Evolutionary conservation across 1,140 invertebrate genomes (phyloP).

Genomic region (Euura saliciscinereae): DNA sequence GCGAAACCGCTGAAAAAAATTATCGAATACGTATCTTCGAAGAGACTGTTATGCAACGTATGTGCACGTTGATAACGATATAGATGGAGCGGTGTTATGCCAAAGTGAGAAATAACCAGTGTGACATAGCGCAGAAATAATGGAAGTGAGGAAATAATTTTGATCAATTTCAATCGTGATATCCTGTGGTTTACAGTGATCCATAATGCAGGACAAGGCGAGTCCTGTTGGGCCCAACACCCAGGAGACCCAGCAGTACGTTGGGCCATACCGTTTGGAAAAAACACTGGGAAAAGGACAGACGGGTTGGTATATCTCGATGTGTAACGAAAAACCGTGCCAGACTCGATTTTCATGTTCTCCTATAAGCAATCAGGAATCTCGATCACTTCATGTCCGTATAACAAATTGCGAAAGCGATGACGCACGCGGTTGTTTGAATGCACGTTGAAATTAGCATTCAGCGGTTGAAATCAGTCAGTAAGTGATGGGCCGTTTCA

Average conservation of each 20-base stretch:
- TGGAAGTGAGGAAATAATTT: slow-evolving; percentile 2
- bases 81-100: no score
- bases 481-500: background rate
- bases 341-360: no score
- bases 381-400: no score
- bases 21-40: background rate
- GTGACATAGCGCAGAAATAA: background rate
- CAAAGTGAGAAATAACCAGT: no score
- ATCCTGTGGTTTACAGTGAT: background rate
- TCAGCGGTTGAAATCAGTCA: background rate
- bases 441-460: background rate
- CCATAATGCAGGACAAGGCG: slow-evolving; percentile 52
- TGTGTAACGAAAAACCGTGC: no score
- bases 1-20: no score
- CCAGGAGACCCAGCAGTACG: slow-evolving; percentile 87
- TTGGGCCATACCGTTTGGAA: slow-evolving; percentile 97
- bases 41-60: background rate
- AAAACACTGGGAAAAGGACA: slow-evolving; percentile 99
- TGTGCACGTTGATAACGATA: no score
- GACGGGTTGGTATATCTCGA: slow-evolving; percentile 77
- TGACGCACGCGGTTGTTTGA: background rate
- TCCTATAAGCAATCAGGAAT: no score
- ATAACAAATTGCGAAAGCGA: no score
- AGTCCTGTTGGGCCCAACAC: slow-evolving; percentile 58
- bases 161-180: background rate